phyloP scores from a whole-genome alignment of 2,113 vertebrate species.

The Emydura subglobosa region DNA sequence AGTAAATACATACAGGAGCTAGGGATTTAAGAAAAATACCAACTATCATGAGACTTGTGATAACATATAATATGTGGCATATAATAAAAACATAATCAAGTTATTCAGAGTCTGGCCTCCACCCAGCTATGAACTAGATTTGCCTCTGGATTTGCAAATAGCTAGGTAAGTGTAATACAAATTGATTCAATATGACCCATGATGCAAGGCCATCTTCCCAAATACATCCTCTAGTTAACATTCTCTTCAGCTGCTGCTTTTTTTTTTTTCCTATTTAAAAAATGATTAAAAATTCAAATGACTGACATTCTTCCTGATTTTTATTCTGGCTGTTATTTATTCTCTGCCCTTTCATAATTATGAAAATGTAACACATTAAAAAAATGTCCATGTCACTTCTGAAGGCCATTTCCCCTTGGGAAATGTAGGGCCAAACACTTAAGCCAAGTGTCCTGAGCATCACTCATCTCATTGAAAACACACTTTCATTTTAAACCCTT shows the following conservation, averaged over 20 bases:
- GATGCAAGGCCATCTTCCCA: slow-evolving; percentile 8
- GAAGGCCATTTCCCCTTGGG: slow-evolving; percentile 15
- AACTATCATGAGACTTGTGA: not conserved
- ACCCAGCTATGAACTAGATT: not conserved
- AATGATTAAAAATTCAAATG: not conserved
- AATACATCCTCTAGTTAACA: not conserved
- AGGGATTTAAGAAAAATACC: not conserved
- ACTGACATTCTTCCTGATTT: slow-evolving; percentile 23
- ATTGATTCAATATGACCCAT: not conserved
- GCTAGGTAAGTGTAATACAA: slow-evolving; percentile 10
- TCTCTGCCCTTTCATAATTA: not conserved
- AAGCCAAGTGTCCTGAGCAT: slow-evolving; percentile 4
- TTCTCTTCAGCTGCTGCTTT: not conserved
- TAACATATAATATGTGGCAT: not conserved
- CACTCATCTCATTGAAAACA: not conserved
- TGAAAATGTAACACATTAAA: not conserved
- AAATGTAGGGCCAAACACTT: not conserved
- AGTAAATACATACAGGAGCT: not conserved
- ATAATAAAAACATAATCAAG: not conserved
- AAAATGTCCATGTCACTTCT: not conserved
- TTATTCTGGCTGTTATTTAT: slow-evolving; percentile 19
- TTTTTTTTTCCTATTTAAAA: not conserved
- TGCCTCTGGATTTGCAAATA: slow-evolving; percentile 39
- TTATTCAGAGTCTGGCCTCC: not conserved
- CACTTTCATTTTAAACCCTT: not conserved